Conservation (phyloP, 2,113 vertebrate genomes). For the Isichthys henryi region DNA sequence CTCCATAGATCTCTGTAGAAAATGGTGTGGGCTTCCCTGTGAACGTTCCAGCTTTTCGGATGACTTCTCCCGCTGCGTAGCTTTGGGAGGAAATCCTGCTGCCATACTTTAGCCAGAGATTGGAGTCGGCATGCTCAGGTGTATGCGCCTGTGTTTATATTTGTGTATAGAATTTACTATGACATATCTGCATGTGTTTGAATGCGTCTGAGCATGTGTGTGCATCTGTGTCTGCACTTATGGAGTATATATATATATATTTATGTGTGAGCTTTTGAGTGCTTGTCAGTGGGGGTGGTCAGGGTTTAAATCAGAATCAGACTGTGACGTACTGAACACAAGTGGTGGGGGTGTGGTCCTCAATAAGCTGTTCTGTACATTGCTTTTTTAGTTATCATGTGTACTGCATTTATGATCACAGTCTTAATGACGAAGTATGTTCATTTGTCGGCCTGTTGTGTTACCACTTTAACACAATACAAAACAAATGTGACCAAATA, state of each 20-base stretch:
- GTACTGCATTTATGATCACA: neutral
- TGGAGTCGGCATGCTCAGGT: neutral
- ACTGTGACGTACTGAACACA: neutral
- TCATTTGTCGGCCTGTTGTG: neutral
- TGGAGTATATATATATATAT: neutral
- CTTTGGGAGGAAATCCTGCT: neutral
- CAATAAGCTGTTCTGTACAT: neutral
- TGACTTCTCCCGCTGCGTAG: neutral
- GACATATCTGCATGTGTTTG: neutral
- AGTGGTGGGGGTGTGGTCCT: neutral
- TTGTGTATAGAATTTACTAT: neutral
- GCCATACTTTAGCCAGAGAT: neutral
- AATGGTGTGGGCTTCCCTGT: neutral
- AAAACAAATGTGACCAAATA: neutral
- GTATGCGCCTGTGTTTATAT: neutral
- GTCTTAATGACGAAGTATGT: neutral
- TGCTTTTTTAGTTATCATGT: neutral
- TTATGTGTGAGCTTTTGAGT: neutral
- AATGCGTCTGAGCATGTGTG: neutral
- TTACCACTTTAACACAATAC: neutral
- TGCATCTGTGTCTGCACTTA: neutral
- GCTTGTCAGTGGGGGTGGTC: neutral
- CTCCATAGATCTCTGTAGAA: neutral
- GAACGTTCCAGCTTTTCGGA: neutral
- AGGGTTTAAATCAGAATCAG: neutral